Evolutionary conservation across 2,797 vertebrate species (phyloP).

Genomic region (Takifugu ocellatus): DNA sequence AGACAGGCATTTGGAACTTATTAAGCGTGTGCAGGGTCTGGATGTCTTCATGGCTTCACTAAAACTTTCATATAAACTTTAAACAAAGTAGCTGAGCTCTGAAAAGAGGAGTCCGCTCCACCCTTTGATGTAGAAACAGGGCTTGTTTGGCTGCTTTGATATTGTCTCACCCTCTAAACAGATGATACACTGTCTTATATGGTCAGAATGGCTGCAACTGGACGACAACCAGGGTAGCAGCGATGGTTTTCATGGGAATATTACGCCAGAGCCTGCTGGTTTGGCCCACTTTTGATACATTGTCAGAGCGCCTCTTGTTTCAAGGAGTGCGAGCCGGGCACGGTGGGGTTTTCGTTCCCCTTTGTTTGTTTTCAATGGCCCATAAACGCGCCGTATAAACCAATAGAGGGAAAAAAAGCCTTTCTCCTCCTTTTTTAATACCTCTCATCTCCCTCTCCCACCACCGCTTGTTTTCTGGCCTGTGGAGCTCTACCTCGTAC

Average conservation of each 20-base stretch:
- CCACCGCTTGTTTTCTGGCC: constrained; percentile 37
- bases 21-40: constrained; percentile 63
- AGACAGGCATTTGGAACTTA: constrained; percentile 65
- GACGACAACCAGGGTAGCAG: constrained; percentile 21
- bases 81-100: no score
- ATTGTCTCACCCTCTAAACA: no score
- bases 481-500: constrained; percentile 48
- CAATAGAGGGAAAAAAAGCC: constrained; percentile 39
- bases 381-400: constrained; percentile 68
- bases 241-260: constrained; percentile 42
- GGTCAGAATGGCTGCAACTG: constrained; percentile 1
- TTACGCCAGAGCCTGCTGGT: constrained; percentile 39
- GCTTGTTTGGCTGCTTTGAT: no score
- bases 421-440: constrained; percentile 51
- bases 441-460: constrained; percentile 53
- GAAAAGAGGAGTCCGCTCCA: no score
- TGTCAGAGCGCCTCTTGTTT: constrained; percentile 46
- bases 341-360: constrained; percentile 47
- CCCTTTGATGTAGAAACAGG: no score
- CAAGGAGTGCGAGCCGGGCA: constrained; percentile 50
- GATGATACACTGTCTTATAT: no score
- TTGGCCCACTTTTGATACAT: constrained; percentile 49
- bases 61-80: constrained; percentile 8
- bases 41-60: constrained; percentile 30
- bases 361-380: constrained; percentile 67